Evolutionary conservation across 2,797 vertebrate species (phyloP), one percentile per base, ranked within the genome.

Genomic region (Cichlasoma orientale): DNA sequence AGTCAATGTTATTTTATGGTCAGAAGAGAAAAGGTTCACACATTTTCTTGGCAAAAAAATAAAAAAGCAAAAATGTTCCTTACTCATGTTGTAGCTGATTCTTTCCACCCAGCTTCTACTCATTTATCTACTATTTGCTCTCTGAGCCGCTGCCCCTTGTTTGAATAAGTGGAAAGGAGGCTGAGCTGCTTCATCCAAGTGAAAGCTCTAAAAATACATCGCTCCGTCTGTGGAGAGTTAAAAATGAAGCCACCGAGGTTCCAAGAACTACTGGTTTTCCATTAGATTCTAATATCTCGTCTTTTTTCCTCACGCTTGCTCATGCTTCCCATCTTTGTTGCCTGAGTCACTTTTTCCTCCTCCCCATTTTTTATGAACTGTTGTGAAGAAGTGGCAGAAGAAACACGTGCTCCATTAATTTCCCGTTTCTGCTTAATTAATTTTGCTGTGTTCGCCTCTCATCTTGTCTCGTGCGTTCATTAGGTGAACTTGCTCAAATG

Each of bases 171-270:
- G 58, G 41, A 74, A 84, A 90, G 69, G 71, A 90, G 82, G 83
- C 84, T 88, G 84, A 38, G 74, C 78, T 50, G 72, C 71, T 88
- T 79, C 80, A 75, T 88, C 75, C 78, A 74, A 83, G 75, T 72
- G 66, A 55, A 77, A 9, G 41, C 79, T 89, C 89, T 88, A 90
- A 92, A 93, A 92, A 90, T 88, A 90, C 82, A 80, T 70, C 13
- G 16, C 74, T 86, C 72, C 58, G 76, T 89, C 87, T 55, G 75
- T 70, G 77, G 79, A 90, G 80, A 83, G 58, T 83, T 77, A 72
- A 77, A 33, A 57, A 85, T 78, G 79, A 86, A 89, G 76, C 83
- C 91, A 79, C 75, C 59, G 82, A 89, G 82, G 90, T 86, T 82
- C 81, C 70, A 79, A 83, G 83, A 87, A 80, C 61, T 71, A 75